A percentile compares a stretch with the other conserved stretches of the same genome.
phyloP scores from a whole-genome alignment of 2,888 invertebrate genomes.

The Cenopis cana region DNA sequence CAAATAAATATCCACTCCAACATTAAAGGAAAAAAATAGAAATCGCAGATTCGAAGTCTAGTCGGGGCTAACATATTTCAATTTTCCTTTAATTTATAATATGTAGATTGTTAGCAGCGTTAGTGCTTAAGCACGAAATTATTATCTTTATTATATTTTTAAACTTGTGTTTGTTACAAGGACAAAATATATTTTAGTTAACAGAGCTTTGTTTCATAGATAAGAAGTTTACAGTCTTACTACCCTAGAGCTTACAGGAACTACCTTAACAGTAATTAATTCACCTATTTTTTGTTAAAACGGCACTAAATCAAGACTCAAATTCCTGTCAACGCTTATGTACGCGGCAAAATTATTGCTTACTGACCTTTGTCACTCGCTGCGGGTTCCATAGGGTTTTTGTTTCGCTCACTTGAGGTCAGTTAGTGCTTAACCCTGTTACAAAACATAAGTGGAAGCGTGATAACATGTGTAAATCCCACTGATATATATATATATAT shows the following conservation, averaged over 20 bases:
- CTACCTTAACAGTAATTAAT: neutral
- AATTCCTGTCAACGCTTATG: conserved; percentile 24
- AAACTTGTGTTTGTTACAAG: too few relatives aligned
- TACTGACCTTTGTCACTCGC: conserved; percentile 27
- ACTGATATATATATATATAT: too few relatives aligned
- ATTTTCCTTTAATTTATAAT: too few relatives aligned
- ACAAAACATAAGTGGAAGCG: conserved; percentile 1
- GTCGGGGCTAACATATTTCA: too few relatives aligned
- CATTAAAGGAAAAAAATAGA: too few relatives aligned
- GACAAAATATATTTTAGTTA: too few relatives aligned
- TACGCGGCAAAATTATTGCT: conserved; percentile 19
- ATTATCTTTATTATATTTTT: too few relatives aligned
- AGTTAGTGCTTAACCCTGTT: conserved; percentile 7
- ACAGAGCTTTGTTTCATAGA: neutral
- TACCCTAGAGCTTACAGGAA: neutral
- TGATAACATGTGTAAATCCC: too few relatives aligned
- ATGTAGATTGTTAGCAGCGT: too few relatives aligned
- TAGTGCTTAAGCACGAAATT: too few relatives aligned
- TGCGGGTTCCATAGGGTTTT: conserved; percentile 27
- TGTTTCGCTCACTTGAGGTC: conserved; percentile 24
- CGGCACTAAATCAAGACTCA: conserved; percentile 19
- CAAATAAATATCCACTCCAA: too few relatives aligned
- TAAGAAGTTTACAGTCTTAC: neutral
- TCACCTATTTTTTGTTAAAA: neutral
- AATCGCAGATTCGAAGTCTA: too few relatives aligned